Conservation (phyloP, 2,113 vertebrate species). For the Eleginops maclovinus region DNA sequence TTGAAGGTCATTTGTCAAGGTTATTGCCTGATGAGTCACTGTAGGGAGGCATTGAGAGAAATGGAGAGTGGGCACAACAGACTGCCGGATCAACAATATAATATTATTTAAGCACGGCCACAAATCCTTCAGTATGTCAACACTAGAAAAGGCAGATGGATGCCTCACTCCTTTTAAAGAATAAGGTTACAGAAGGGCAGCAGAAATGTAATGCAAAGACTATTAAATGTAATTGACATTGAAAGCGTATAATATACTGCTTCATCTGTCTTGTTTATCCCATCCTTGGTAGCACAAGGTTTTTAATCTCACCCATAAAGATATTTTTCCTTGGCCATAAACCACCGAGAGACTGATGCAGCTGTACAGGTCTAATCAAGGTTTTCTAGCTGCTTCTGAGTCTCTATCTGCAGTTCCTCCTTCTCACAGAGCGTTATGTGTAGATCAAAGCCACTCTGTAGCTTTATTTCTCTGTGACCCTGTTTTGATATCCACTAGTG, state of each 20-base stretch:
- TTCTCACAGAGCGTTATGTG: constrained; percentile 33
- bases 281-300: background rate
- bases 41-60: constrained; percentile 40
- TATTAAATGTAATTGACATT: constrained; percentile 17
- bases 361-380: constrained; percentile 37
- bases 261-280: background rate
- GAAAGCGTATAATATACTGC: constrained; percentile 8
- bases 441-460: constrained; percentile 55
- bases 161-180: constrained; percentile 22
- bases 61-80: constrained; percentile 41
- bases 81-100: constrained; percentile 35
- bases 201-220: constrained; percentile 24
- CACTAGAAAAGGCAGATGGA: constrained; percentile 40
- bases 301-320: background rate
- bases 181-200: constrained; percentile 21
- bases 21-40: constrained; percentile 73
- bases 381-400: constrained; percentile 6
- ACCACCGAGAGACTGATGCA: constrained; percentile 9
- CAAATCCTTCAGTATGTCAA: constrained; percentile 58
- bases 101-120: constrained; percentile 55
- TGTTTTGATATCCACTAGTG: constrained; percentile 69
- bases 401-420: constrained; percentile 26
- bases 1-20: constrained; percentile 76
- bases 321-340: constrained; percentile 10
- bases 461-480: constrained; percentile 66